Conservation (phyloP, 1,140 invertebrate species). For the Pollicipes pollicipes region DNA sequence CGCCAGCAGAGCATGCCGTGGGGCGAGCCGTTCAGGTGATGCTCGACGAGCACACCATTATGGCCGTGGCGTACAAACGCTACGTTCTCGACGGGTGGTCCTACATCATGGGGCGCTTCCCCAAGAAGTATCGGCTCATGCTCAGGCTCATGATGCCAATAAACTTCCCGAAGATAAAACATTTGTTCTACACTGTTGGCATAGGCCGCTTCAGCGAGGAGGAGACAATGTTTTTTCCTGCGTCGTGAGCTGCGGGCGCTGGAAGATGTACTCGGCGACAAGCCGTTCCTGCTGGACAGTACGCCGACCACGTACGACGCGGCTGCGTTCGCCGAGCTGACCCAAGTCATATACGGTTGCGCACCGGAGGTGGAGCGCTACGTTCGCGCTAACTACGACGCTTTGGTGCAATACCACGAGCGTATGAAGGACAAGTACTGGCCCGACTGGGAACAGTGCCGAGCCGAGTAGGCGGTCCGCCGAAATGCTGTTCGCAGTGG, state of each 20-base stretch:
- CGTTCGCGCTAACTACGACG: too few relatives aligned
- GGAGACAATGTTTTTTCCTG: conserved; percentile 11
- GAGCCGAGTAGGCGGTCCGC: conserved; percentile 22
- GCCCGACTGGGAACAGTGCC: too few relatives aligned
- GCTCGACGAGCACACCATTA: conserved; percentile 16
- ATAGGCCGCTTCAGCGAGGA: conserved; percentile 10
- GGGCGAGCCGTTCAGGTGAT: too few relatives aligned
- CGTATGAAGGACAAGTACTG: too few relatives aligned
- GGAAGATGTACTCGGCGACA: too few relatives aligned
- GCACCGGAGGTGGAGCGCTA: too few relatives aligned
- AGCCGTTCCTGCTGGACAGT: background rate
- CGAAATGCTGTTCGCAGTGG: too few relatives aligned
- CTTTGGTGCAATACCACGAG: too few relatives aligned
- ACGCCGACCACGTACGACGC: background rate
- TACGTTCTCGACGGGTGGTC: background rate
- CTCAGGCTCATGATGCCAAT: background rate
- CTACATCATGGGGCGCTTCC: background rate
- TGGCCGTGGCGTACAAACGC: background rate
- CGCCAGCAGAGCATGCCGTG: conserved; percentile 7
- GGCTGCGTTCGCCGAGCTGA: conserved; percentile 19
- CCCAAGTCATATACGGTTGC: too few relatives aligned
- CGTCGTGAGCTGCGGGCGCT: conserved; percentile 10
- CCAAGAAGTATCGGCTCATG: background rate
- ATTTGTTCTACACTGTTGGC: conserved; percentile 6
- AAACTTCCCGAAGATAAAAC: background rate